Percentiles rank a stretch among this genome's conserved stretches.
These are phyloP conservation scores for Aphelenchoides besseyi DNA, from an alignment of 1,140 invertebrate species.

Conservation along the genomic window DNA sequence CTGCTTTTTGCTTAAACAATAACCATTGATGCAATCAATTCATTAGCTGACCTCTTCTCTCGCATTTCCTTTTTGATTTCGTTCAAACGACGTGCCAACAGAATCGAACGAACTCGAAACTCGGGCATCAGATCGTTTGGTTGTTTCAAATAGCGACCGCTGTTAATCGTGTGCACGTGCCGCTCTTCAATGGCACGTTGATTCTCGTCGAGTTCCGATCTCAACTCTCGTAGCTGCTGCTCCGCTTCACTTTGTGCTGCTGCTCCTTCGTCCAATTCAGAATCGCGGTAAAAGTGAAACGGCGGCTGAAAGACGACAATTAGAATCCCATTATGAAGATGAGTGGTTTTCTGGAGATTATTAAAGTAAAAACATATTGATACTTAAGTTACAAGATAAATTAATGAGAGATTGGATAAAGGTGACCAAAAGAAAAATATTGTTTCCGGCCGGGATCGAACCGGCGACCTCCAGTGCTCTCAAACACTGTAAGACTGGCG, in stretches of 20 bases:
- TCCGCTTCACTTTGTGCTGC: neutral
- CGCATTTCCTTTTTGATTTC: constrained; percentile 28
- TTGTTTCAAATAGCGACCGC: neutral
- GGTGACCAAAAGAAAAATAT: neutral
- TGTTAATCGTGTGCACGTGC: constrained; percentile 12
- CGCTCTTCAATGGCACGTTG: neutral
- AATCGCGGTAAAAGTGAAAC: constrained; percentile 14
- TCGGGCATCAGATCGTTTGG: neutral
- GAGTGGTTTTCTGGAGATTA: too few species aligned
- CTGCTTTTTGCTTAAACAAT: constrained; percentile 26
- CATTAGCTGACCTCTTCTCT: constrained; percentile 37
- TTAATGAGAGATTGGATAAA: too few species aligned
- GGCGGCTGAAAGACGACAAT: constrained; percentile 8
- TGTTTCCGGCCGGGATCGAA: constrained; percentile 6
- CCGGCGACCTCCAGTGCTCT: constrained; percentile 13
- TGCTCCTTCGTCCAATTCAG: neutral
- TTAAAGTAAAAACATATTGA: too few species aligned
- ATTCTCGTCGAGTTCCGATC: neutral
- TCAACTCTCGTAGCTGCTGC: neutral
- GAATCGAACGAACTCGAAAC: constrained; percentile 15
- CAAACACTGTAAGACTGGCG: neutral
- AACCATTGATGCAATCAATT: neutral
- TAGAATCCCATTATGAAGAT: too few species aligned
- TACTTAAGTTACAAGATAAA: too few species aligned
- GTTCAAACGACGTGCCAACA: constrained; percentile 7